Evolutionary conservation across 2,888 invertebrate genomes (phyloP).

Genomic region (Yponomeuta plumbellus): DNA sequence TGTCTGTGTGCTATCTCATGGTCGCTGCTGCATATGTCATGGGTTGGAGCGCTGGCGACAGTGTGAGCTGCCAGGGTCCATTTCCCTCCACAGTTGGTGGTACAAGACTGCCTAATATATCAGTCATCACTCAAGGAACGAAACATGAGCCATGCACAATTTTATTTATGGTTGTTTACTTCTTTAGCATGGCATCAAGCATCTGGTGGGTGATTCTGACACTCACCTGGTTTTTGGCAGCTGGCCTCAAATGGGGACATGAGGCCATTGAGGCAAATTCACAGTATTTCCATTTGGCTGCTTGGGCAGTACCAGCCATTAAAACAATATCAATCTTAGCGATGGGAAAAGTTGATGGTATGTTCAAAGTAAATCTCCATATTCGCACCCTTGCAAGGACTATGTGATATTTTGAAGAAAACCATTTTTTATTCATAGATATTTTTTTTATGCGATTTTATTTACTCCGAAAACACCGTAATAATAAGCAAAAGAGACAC

Average conservation of each 20-base stretch:
- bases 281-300: slow-evolving; percentile 96
- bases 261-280: slow-evolving; percentile 98
- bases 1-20: slow-evolving; percentile 97
- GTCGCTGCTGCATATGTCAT: slow-evolving; percentile 94
- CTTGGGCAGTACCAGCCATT: slow-evolving; percentile 98
- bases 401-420: too few relatives aligned
- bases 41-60: slow-evolving; percentile 88
- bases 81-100: slow-evolving; percentile 83
- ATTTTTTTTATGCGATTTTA: too few relatives aligned
- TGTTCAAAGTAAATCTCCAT: slow-evolving; percentile 32
- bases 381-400: too few relatives aligned
- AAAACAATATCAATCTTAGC: slow-evolving; percentile 97
- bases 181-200: slow-evolving; percentile 97
- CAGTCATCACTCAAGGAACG: slow-evolving; percentile 92
- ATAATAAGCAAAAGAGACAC: too few relatives aligned
- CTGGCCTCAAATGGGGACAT: slow-evolving; percentile 98
- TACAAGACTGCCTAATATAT: slow-evolving; percentile 84
- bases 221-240: slow-evolving; percentile 97
- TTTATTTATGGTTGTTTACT: slow-evolving; percentile 96
- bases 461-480: too few relatives aligned
- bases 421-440: too few relatives aligned
- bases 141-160: slow-evolving; percentile 91
- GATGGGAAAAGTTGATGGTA: slow-evolving; percentile 97
- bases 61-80: slow-evolving; percentile 89
- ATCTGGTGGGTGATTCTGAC: slow-evolving; percentile 99